Conservation (phyloP, 2,888 invertebrate species). For the Ditula angustiorana region DNA sequence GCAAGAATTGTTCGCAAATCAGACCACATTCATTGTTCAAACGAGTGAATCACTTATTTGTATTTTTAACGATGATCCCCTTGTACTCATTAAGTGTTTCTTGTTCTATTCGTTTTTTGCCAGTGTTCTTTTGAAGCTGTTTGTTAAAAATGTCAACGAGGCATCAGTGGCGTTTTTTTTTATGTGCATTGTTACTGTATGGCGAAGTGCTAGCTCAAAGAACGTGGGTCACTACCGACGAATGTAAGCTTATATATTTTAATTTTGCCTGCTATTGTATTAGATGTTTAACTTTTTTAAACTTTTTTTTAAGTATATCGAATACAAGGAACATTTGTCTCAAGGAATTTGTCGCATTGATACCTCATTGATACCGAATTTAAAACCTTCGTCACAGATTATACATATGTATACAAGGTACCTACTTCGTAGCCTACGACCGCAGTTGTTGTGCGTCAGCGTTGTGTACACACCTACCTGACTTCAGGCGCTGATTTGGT, state of each 20-base stretch:
- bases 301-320: too few species aligned
- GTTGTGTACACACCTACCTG: constrained; percentile 22
- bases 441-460: not conserved
- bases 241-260: constrained; percentile 59
- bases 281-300: not conserved
- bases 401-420: too few species aligned
- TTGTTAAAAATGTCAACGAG: constrained; percentile 7
- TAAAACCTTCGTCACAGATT: too few species aligned
- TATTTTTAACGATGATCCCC: not conserved
- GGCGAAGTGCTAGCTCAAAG: constrained; percentile 36
- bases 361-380: too few species aligned
- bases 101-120: not conserved
- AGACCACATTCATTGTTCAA: not conserved
- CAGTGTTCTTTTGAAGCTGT: not conserved
- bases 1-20: not conserved
- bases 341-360: too few species aligned
- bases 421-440: too few species aligned
- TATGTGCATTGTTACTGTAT: constrained; percentile 31
- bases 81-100: not conserved
- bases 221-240: constrained; percentile 67
- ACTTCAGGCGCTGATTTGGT: not conserved
- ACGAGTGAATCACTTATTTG: constrained; percentile 1
- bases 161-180: constrained; percentile 31
- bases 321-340: too few species aligned
- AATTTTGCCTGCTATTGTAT: not conserved